Base-by-base conservation (phyloP, 2,113 vertebrate genomes). In the Tapirus terrestris region DNA sequence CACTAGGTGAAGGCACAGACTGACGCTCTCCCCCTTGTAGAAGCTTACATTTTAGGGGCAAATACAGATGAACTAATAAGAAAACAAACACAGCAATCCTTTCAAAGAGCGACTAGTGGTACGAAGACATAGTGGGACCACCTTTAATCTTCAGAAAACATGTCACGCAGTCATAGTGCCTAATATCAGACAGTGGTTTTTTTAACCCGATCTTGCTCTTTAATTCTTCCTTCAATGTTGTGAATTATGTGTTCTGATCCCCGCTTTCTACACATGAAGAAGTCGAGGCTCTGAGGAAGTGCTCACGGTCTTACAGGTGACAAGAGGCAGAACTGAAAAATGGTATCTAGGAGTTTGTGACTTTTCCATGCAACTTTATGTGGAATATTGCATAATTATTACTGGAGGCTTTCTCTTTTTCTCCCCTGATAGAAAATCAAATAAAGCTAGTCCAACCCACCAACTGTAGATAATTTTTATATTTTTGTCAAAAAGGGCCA, bases 161-260 rank as follows among this genome's bases (percentile, higher is more conserved):
- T 0, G 2, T 18, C 29, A 0, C 0, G 4, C 1, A 2, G 5
- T 70, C 39, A 17, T 2, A 16, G 5, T 5, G 13, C 53, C 60
- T 82, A 43, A 6, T 53, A 23, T 25, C 58, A 56, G 67, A 13
- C 6, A 1, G 14, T 12, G n/a, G 11, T 53, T 76, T 76, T 76
- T 29, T 16, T 6, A n/a, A 67, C 14, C 25, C 7, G 25, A 65
- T 84, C 75, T 33, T 21, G 67, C 31, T 48, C 60, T 82, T 45
- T 14, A 72, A 39, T n/a, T 31, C 5, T 12, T 23, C 48, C 21
- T 56, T 48, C 17, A 12, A 12, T 9, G 4, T 45, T 75, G 29
- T 45, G 33, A 23, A 36, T 36, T 31, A 21, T 33, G 72, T 80
- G 48, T 58, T 56, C 94, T 84, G 48, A 60, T 6, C 14, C 48